Percentiles rank a stretch among this genome's conserved stretches.
These are phyloP conservation scores for Gerris buenoi DNA, from an alignment of 1,140 invertebrate genomes.

Conservation along the genomic window DNA sequence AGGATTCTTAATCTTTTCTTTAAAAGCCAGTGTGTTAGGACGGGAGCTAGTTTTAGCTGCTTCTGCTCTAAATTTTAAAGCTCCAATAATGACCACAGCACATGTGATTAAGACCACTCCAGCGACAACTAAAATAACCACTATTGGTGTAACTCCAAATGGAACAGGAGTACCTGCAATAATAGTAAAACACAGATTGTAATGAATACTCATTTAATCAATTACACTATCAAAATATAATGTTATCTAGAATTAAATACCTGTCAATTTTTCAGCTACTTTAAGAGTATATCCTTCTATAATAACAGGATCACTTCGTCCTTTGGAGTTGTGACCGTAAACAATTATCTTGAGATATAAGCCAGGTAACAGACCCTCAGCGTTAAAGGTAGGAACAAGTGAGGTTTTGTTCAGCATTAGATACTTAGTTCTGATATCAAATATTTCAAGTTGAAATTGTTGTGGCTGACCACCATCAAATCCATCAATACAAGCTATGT, in stretches of 20 bases:
- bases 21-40: constrained; percentile 44
- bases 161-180: constrained; percentile 37
- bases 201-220: no score
- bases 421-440: constrained; percentile 45
- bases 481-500: constrained; percentile 59
- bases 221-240: no score
- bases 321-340: constrained; percentile 72
- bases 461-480: constrained; percentile 64
- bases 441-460: constrained; percentile 54
- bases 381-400: constrained; percentile 45
- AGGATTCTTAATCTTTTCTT: constrained; percentile 48
- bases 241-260: no score
- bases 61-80: constrained; percentile 44
- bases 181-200: no score
- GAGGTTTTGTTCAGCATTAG: constrained; percentile 51
- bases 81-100: constrained; percentile 50
- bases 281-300: constrained; percentile 52
- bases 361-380: constrained; percentile 50
- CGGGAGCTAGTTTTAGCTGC: constrained; percentile 32
- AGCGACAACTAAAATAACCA: constrained; percentile 55
- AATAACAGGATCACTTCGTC: constrained; percentile 49
- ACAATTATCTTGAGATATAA: constrained; percentile 49
- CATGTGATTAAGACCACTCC: constrained; percentile 56
- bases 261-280: constrained; percentile 62
- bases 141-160: constrained; percentile 55